These are phyloP conservation scores for Drosophila miranda DNA, from an alignment of 1,140 invertebrate species.

Conservation along the genomic window DNA sequence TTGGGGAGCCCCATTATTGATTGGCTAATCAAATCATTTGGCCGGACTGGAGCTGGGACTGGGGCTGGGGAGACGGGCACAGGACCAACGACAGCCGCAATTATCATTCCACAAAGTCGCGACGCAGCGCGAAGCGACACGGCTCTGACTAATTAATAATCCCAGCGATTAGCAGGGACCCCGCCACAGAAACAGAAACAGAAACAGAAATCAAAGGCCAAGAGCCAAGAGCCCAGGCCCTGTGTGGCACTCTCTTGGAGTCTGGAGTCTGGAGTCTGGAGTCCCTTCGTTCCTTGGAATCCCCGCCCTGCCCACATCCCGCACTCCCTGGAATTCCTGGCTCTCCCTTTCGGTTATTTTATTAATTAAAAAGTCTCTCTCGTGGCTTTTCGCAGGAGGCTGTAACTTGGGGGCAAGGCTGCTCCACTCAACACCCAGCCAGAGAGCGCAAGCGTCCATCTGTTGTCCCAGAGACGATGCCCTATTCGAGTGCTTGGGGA, in stretches of 20 bases:
- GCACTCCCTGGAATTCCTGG: not conserved
- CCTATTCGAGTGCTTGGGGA: conserved; percentile 1
- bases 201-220: no score
- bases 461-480: conserved; percentile 21
- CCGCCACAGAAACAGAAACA: not conserved
- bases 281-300: no score
- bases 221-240: conserved; percentile 6
- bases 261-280: no score
- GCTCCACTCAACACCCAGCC: conserved; percentile 45
- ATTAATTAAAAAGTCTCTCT: conserved; percentile 69
- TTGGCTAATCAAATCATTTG: conserved; percentile 80
- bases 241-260: not conserved
- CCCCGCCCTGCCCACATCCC: no score
- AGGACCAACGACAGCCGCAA: conserved; percentile 69
- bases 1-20: conserved; percentile 66
- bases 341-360: conserved; percentile 15
- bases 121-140: conserved; percentile 9
- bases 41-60: conserved; percentile 19
- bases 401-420: conserved; percentile 44
- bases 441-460: conserved; percentile 34
- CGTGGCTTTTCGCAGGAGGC: conserved; percentile 37
- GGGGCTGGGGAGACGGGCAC: conserved; percentile 23
- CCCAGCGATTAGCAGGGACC: conserved; percentile 64
- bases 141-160: conserved; percentile 74
- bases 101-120: conserved; percentile 74